These are phyloP conservation scores for Syngnathus rostellatus DNA, from an alignment of 2,797 vertebrate genomes.

Conservation along the genomic window DNA sequence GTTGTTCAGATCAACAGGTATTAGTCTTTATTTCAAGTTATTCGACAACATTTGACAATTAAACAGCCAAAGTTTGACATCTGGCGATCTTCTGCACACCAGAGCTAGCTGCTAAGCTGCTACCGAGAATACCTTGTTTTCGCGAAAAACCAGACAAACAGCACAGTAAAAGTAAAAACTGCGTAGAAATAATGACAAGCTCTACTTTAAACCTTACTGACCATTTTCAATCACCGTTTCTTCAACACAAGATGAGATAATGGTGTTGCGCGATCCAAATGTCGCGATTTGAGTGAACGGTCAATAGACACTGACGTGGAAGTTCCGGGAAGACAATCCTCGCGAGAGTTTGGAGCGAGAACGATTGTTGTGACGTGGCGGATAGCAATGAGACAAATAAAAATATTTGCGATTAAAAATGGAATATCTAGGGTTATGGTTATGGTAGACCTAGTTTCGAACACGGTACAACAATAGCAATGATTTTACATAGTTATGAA, in stretches of 20 bases:
- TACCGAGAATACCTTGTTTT: conserved; percentile 1
- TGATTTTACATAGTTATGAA: background rate
- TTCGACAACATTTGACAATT: background rate
- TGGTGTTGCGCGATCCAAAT: conserved; percentile 22
- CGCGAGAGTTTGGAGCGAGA: conserved; percentile 44
- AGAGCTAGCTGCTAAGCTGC: conserved; percentile 44
- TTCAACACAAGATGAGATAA: conserved; percentile 35
- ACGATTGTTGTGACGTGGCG: conserved; percentile 53
- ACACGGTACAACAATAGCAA: no score
- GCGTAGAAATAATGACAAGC: background rate
- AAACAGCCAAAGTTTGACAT: background rate
- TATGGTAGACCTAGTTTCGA: background rate
- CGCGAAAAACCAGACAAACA: background rate
- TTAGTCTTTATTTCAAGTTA: background rate
- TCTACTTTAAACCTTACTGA: conserved; percentile 23
- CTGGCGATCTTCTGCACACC: conserved; percentile 11
- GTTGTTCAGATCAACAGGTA: no score
- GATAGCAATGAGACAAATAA: background rate
- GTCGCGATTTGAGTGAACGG: conserved; percentile 28
- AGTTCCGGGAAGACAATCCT: conserved; percentile 71
- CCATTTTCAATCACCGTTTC: conserved; percentile 58
- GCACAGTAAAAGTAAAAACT: background rate
- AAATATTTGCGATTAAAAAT: background rate
- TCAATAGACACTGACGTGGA: conserved; percentile 82
- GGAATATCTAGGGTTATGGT: background rate